Evolutionary conservation across 1,140 invertebrate species (phyloP), one percentile per base, ranked within the genome.

Genomic region (Neodiprion pinetum): DNA sequence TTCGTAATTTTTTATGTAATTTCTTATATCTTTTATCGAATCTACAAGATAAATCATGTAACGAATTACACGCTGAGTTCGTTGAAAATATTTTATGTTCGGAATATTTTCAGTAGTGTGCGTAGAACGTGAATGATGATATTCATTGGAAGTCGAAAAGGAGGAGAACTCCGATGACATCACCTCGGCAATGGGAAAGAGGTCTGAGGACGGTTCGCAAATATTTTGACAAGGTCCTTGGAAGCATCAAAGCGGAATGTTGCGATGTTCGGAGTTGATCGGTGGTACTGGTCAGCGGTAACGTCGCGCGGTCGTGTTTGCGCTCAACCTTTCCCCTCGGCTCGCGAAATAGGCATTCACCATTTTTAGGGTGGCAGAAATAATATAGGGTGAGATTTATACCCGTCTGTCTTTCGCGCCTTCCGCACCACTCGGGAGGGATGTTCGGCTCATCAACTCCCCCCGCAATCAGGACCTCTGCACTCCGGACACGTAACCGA

Each of bases 301-400:
- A 61, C 53, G 53, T 61, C 53, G 53, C 53, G n/a, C 53, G 53
- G 53, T 61, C 11, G 53, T 61, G 53, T 61, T 61, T 61, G 53
- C 53, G 53, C 53, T 61, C 5, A 17, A 17, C 11, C 53, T 61
- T 61, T 61, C 53, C 53, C 53, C n/a, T 17, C 53, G 53, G 11
- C 4, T 61, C 11, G 53, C 53, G 53, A 61, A 81, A 84, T 82
- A 84, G 83, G 83, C 79, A 83, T 83, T 82, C 83, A 84, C 83
- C 84, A 83, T 84, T 84, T 84, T 78, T 80, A 77, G 81, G 77
- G 80, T 81, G 77, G 80, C 79, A 79, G 73, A 82, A 82, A 86
- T 83, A 84, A 83, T 84, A 84, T 77, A 71, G 75, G 77, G 78
- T 76, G 82, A 83, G 82, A 86, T 84, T 84, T 86, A 84, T 82